phyloP scores from a whole-genome alignment of 2,797 vertebrate species.

The Dendrocincla fuliginosa region DNA sequence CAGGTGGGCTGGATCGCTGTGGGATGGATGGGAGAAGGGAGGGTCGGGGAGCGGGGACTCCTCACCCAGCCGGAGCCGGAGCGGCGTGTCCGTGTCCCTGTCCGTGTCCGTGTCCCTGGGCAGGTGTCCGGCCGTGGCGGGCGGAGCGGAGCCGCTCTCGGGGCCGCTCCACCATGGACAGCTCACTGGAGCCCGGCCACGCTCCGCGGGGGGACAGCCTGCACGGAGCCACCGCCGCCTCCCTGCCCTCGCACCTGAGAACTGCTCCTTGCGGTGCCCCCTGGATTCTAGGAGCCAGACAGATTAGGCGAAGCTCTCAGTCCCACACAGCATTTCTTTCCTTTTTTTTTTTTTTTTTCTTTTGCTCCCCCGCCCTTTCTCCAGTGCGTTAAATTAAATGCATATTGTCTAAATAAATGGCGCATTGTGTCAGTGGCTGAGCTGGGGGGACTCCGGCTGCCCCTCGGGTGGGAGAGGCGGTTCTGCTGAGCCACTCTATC shows the following conservation, averaged over 20 bases:
- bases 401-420: background rate
- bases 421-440: background rate
- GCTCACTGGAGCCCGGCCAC: slow-evolving; percentile 48
- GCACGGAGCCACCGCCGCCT: background rate
- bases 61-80: background rate
- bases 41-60: background rate
- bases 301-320: background rate
- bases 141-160: background rate
- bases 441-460: background rate
- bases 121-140: background rate
- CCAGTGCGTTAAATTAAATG: background rate
- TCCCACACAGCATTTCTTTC: background rate
- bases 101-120: background rate
- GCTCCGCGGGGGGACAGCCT: background rate
- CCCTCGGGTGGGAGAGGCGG: background rate
- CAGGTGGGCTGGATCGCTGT: fast-evolving
- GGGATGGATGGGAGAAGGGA: background rate
- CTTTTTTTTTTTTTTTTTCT: too few relatives aligned
- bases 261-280: slow-evolving; percentile 37
- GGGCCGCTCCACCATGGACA: slow-evolving; percentile 73
- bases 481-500: background rate
- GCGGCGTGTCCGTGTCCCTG: too few relatives aligned
- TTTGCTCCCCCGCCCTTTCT: background rate
- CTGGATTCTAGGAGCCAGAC: slow-evolving; percentile 60
- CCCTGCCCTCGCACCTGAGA: slow-evolving; percentile 49